phyloP scores from a whole-genome alignment of 2,797 vertebrate species.

The Bovichtus variegatus region DNA sequence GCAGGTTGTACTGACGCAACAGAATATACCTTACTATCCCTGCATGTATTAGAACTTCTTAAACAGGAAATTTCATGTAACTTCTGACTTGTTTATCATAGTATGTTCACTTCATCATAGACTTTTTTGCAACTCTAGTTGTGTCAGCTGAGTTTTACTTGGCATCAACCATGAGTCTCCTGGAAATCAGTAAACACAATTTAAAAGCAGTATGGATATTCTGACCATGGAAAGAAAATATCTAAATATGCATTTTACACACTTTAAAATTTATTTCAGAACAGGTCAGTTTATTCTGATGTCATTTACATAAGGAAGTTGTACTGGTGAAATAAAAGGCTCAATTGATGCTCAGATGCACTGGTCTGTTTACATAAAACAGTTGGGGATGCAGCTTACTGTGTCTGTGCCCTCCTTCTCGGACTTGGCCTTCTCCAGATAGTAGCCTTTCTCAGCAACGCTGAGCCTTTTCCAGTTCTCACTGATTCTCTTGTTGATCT shows the following conservation, averaged over 20 bases:
- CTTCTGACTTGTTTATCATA: not conserved
- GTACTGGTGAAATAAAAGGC: not conserved
- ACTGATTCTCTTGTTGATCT: constrained; percentile 99
- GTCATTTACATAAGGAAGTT: not conserved
- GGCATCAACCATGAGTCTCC: not conserved
- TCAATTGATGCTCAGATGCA: not conserved
- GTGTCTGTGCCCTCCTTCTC: constrained; percentile 93
- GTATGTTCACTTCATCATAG: not conserved
- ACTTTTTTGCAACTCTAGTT: not conserved
- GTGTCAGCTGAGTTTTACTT: not conserved
- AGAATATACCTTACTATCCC: not conserved
- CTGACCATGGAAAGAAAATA: not conserved
- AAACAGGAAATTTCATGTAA: not conserved
- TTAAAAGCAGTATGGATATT: not conserved
- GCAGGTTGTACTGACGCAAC: not conserved
- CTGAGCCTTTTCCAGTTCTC: constrained; percentile 97
- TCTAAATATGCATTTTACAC: not conserved
- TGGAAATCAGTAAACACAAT: not conserved
- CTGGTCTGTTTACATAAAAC: not conserved
- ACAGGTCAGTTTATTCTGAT: not conserved
- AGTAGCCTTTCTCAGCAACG: constrained; percentile 95
- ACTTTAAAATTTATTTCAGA: not conserved
- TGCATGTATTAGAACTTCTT: not conserved
- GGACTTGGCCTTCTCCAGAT: constrained; percentile 94
- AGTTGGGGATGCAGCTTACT: constrained; percentile 78